Base-by-base conservation (phyloP, 2,113 vertebrate genomes). In the Platanista minor region DNA sequence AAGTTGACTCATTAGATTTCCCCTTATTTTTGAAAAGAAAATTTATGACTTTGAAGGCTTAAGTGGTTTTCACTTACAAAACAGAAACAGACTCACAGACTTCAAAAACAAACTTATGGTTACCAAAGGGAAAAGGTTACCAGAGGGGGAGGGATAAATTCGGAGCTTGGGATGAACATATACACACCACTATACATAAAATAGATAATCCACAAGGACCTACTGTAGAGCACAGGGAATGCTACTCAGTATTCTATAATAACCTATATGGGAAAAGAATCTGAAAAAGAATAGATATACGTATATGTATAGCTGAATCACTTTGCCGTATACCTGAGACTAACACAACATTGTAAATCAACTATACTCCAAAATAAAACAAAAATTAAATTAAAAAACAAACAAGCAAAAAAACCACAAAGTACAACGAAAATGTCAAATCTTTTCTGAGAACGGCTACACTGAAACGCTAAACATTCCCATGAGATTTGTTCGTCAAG, bases 401-500 rank as follows among this genome's bases (percentile, higher is more conserved):
- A 46, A 46, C 41, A 43, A 43, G 15, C 14, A 41, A 31, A 3
- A 74, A 27, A 3, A 5, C 0, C 23, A 62, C 64, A 8, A 54
- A 43, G 83, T 13, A 57, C 67, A 67, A 27, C 13, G 18, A 27
- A 29, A 64, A 13, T 0, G 18, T 21, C 29, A 43, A 2, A 31
- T 69, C 6, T 13, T 62, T n/a, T n/a, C 91, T 2, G 5, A 29
- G 90, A 77, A 39, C 13, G 0, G 21, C 17, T 9, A 8, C 39
- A 0, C 36, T 6, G 4, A 14, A n/a, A 43, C 0, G 3, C 12
- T 1, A 29, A 64, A 11, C 13, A 0, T 3, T 36, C 7, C 1
- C 0, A 23, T 2, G 43, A 1, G 49, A 23, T 17, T 2, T 21
- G 85, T 21, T 74, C 59, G 78, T 7, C 29, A 1, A 17, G 3